Evolutionary conservation across 2,797 vertebrate genomes (phyloP).

Genomic region (Sebastolobus altivelis): DNA sequence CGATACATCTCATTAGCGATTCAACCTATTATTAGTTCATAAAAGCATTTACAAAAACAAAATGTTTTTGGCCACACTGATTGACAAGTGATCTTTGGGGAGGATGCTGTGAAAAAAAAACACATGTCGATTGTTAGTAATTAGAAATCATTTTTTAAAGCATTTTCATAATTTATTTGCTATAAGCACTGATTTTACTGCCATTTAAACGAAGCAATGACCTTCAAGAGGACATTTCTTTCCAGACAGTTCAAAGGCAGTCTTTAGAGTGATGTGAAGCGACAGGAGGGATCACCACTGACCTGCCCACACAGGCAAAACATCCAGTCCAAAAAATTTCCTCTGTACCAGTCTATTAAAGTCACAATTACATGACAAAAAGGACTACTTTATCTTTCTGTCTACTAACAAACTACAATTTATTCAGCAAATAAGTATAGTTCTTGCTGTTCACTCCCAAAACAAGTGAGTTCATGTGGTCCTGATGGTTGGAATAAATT

Average conservation of each 20-base stretch:
- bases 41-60: background rate
- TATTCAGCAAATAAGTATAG: background rate
- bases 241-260: slow-evolving; percentile 55
- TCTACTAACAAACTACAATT: background rate
- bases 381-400: background rate
- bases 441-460: background rate
- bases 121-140: background rate
- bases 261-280: slow-evolving; percentile 58
- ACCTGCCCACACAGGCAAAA: slow-evolving; percentile 55
- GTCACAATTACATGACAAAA: background rate
- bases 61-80: background rate
- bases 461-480: background rate
- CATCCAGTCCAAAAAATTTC: slow-evolving; percentile 43
- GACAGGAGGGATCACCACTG: slow-evolving; percentile 62
- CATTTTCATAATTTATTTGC: slow-evolving; percentile 4
- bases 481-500: background rate
- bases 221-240: slow-evolving; percentile 54
- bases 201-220: slow-evolving; percentile 32
- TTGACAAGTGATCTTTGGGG: background rate
- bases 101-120: background rate
- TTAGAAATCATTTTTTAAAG: background rate
- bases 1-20: slow-evolving; percentile 7
- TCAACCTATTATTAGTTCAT: background rate
- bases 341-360: slow-evolving; percentile 1
- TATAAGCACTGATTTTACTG: slow-evolving; percentile 9